Evolutionary conservation across 2,888 invertebrate genomes (phyloP).

Genomic region (Acronicta psi): DNA sequence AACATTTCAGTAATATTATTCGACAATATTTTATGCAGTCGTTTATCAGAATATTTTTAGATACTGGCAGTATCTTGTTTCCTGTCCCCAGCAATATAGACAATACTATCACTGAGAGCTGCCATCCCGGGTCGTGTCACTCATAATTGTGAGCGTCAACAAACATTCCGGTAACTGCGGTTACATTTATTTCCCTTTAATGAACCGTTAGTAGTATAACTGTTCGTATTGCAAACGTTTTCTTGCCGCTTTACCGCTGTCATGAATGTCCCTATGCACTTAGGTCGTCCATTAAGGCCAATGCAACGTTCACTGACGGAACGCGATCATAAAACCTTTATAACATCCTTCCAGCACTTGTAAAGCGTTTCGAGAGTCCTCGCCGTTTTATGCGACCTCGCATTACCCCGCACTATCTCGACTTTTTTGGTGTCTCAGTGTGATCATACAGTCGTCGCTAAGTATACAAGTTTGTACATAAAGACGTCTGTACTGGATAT

Average conservation of each 20-base stretch:
- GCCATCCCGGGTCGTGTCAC: conserved; percentile 22
- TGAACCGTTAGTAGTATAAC: conserved; percentile 69
- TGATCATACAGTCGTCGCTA: conserved; percentile 61
- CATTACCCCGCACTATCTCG: conserved; percentile 75
- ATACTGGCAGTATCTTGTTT: conserved; percentile 27
- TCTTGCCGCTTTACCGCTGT: conserved; percentile 76
- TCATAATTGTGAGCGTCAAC: conserved; percentile 50
- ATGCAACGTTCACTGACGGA: conserved; percentile 85
- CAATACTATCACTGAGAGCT: conserved; percentile 30
- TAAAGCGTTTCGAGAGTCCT: conserved; percentile 86
- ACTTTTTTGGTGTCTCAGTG: conserved; percentile 69
- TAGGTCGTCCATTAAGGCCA: conserved; percentile 87
- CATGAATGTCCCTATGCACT: conserved; percentile 88
- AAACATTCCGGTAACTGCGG: conserved; percentile 49
- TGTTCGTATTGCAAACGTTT: conserved; percentile 70
- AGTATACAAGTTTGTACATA: conserved; percentile 71
- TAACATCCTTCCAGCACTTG: conserved; percentile 88
- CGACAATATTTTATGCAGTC: conserved; percentile 11
- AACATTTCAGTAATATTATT: conserved; percentile 16
- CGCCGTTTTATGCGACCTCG: conserved; percentile 81
- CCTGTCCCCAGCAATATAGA: conserved; percentile 30
- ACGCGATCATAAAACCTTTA: conserved; percentile 88
- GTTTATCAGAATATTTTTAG: conserved; percentile 29
- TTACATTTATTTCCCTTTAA: conserved; percentile 63
- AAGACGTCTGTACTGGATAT: conserved; percentile 67